Conservation (phyloP, 2,888 invertebrate species). For the Erebia epiphron region DNA sequence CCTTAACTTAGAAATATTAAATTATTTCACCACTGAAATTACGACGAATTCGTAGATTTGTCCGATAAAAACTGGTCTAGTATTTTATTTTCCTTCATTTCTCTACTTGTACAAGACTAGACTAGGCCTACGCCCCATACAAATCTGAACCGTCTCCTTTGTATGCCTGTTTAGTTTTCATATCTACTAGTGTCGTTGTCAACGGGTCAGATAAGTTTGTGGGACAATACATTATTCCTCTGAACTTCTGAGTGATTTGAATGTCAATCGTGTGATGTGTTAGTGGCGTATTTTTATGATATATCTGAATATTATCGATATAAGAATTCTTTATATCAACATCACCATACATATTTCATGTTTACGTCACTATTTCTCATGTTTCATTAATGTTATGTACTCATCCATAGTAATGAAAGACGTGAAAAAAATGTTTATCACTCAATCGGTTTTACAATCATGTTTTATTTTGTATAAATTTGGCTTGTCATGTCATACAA, state of each 20-base stretch:
- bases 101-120: too few species aligned
- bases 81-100: too few species aligned
- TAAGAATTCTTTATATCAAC: not conserved
- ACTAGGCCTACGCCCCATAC: too few species aligned
- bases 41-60: too few species aligned
- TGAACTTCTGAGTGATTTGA: not conserved
- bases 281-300: not conserved
- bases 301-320: not conserved
- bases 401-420: slow-evolving; percentile 25
- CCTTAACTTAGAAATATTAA: too few species aligned
- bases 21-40: too few species aligned
- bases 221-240: not conserved
- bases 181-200: too few species aligned
- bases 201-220: too few species aligned
- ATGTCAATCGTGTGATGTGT: not conserved
- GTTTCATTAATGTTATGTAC: slow-evolving; percentile 29
- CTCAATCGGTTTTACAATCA: slow-evolving; percentile 25
- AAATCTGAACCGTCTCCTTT: too few species aligned
- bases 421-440: slow-evolving; percentile 22
- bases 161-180: too few species aligned
- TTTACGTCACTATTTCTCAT: slow-evolving; percentile 34
- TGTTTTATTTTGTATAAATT: not conserved
- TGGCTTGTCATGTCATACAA: too few species aligned
- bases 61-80: too few species aligned
- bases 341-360: slow-evolving; percentile 17